phyloP scores from a whole-genome alignment of 2,113 vertebrate genomes.

The Passer domesticus region DNA sequence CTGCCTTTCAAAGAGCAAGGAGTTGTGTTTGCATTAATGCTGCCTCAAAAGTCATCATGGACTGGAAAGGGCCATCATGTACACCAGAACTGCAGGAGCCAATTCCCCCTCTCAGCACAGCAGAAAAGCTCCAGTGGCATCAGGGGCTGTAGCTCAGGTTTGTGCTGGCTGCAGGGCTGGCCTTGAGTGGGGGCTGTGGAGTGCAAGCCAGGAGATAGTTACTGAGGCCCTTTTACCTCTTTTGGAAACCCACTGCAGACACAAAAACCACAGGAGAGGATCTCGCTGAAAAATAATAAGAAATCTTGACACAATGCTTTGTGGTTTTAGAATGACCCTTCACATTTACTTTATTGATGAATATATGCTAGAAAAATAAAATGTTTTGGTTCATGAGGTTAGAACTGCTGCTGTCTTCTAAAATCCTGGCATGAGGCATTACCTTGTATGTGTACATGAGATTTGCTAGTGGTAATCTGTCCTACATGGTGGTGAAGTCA shows the following conservation, averaged over 20 bases:
- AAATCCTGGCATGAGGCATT: background rate
- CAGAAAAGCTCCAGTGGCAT: background rate
- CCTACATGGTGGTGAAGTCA: background rate
- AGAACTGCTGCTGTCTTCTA: background rate
- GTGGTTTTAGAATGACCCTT: background rate
- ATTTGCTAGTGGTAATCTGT: background rate
- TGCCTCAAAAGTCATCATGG: background rate
- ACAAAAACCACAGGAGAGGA: fast-evolving
- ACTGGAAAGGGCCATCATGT: fast-evolving
- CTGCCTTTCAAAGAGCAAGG: background rate
- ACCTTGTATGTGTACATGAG: background rate
- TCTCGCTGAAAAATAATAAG: background rate
- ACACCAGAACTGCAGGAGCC: background rate
- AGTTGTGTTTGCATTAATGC: background rate
- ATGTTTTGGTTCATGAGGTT: background rate
- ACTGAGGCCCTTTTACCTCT: background rate
- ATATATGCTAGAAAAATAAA: background rate
- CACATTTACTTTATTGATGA: background rate
- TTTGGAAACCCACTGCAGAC: background rate
- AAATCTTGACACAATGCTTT: background rate
- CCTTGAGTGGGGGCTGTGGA: background rate
- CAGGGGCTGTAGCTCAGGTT: background rate
- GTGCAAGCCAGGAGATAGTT: background rate
- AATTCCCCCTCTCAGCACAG: background rate
- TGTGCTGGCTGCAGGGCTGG: background rate